phyloP scores from a whole-genome alignment of 2,888 invertebrate species.

The Scelioninae gen. 1 region DNA sequence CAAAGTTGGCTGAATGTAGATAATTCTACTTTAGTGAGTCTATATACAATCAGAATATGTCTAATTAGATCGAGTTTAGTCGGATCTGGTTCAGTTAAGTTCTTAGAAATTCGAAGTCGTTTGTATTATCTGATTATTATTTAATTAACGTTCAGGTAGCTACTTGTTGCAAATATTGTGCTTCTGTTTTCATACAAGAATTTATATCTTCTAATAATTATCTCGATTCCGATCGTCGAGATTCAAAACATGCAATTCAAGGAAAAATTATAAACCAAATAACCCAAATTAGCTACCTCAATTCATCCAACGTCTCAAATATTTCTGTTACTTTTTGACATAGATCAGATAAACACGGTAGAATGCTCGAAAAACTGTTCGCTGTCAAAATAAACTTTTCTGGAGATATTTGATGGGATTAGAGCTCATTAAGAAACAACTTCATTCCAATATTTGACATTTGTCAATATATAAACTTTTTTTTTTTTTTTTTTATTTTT shows the following conservation, averaged over 20 bases:
- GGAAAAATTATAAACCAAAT: background rate
- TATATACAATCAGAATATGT: conserved; percentile 33
- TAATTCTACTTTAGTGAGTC: conserved; percentile 11
- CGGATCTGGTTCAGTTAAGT: conserved; percentile 26
- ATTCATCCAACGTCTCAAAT: background rate
- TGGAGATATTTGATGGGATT: background rate
- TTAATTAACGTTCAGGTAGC: conserved; percentile 23
- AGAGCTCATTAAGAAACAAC: background rate
- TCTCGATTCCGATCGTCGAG: conserved; percentile 8
- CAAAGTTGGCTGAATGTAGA: conserved; percentile 5
- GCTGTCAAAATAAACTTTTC: conserved; percentile 10
- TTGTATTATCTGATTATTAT: conserved; percentile 35
- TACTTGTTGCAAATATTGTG: conserved; percentile 21
- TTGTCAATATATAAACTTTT: background rate
- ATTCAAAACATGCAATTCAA: background rate
- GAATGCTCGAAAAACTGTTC: conserved; percentile 6
- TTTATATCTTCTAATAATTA: conserved; percentile 17
- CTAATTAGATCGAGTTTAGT: conserved; percentile 28
- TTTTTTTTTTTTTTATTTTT: background rate
- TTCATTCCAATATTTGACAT: background rate
- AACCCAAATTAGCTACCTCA: conserved; percentile 1
- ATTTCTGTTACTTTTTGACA: conserved; percentile 2
- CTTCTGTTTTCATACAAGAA: conserved; percentile 1
- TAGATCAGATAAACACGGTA: conserved; percentile 2
- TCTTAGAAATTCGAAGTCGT: conserved; percentile 29